Conservation (phyloP, 2,888 invertebrate genomes). For the Cyclophora albipunctata region DNA sequence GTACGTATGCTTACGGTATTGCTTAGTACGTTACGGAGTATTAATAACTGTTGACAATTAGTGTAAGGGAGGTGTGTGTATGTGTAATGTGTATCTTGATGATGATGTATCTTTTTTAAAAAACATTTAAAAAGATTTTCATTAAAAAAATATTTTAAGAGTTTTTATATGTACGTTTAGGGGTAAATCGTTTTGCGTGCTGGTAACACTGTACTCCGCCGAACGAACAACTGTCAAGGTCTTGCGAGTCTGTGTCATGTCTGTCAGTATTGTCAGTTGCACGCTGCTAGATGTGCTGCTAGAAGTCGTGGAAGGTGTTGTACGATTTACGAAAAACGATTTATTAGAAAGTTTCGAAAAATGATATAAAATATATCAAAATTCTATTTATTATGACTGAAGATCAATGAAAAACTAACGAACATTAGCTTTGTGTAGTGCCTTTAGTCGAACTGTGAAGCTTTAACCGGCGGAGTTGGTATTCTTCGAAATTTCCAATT, state of each 20-base stretch:
- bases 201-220: no score
- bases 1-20: no score
- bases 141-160: no score
- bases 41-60: no score
- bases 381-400: constrained; percentile 7
- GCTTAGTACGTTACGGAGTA: no score
- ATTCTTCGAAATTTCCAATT: constrained; percentile 46
- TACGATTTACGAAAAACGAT: constrained; percentile 6
- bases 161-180: no score
- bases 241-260: background rate
- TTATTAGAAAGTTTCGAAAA: constrained; percentile 21
- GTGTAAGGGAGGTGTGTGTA: no score
- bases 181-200: no score
- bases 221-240: background rate
- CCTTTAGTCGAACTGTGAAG: constrained; percentile 38
- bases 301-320: constrained; percentile 4
- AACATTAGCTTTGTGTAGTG: constrained; percentile 37
- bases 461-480: constrained; percentile 23
- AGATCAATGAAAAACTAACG: constrained; percentile 2
- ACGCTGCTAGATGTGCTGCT: constrained; percentile 23
- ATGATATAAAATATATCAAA: constrained; percentile 7
- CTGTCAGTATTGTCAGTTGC: constrained; percentile 24
- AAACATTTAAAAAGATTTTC: no score
- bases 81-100: no score
- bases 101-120: no score